These are phyloP conservation scores for Microcebus murinus DNA, from an alignment of 2,113 vertebrate genomes.

Conservation along the genomic window DNA sequence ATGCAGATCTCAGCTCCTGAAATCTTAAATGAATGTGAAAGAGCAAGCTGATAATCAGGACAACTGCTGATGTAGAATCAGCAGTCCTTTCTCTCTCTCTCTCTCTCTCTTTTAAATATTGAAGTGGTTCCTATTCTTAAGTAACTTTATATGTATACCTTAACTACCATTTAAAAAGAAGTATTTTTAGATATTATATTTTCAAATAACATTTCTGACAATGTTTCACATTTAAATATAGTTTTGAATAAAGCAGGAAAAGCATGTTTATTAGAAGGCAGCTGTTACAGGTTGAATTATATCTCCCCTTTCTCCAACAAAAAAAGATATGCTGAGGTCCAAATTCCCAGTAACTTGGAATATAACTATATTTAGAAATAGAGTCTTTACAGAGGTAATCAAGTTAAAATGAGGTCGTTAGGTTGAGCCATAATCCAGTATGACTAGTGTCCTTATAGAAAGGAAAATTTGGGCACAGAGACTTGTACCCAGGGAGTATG, in stretches of 20 bases:
- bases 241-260: not conserved
- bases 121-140: not conserved
- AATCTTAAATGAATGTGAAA: conserved; percentile 37
- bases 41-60: conserved; percentile 4
- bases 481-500: not conserved
- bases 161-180: not conserved
- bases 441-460: not conserved
- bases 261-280: not conserved
- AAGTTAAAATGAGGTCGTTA: not conserved
- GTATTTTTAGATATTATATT: not conserved
- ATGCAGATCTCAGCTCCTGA: not conserved
- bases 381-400: not conserved
- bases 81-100: not conserved
- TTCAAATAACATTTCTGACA: not conserved
- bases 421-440: not conserved
- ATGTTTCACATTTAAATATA: not conserved
- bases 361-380: not conserved
- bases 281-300: not conserved
- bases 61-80: not conserved
- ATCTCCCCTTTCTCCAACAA: not conserved
- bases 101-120: not conserved
- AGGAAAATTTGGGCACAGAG: not conserved
- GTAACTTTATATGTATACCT: not conserved
- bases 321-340: not conserved
- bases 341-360: not conserved